Conservation (phyloP, 2,888 invertebrate species). For the Macaria liturata region DNA sequence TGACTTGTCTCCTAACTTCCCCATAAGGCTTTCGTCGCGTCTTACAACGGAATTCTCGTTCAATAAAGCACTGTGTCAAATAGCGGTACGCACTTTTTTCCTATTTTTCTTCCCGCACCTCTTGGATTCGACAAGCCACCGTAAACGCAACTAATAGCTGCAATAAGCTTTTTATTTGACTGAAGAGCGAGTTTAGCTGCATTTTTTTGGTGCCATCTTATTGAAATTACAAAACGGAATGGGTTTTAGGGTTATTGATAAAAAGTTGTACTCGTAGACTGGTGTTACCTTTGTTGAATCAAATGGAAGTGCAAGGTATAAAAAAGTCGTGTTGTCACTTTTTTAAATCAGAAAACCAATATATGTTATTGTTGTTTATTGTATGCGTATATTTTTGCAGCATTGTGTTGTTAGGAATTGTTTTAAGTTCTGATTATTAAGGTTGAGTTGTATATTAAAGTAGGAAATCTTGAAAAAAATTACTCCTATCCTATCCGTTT, state of each 20-base stretch:
- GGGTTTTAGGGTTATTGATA: constrained; percentile 7
- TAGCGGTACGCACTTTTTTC: constrained; percentile 78
- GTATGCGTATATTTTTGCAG: too few relatives aligned
- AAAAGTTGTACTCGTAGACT: constrained; percentile 14
- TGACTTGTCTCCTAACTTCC: constrained; percentile 8
- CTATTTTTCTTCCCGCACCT: constrained; percentile 48
- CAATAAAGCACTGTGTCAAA: constrained; percentile 79
- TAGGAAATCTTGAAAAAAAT: too few relatives aligned
- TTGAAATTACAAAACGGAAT: constrained; percentile 24
- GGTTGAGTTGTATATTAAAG: too few relatives aligned
- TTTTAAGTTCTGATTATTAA: too few relatives aligned
- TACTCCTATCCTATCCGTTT: too few relatives aligned
- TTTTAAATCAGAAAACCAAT: neutral
- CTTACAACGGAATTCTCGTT: constrained; percentile 66
- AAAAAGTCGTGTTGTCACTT: neutral
- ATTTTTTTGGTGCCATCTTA: constrained; percentile 20
- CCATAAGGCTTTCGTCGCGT: constrained; percentile 44
- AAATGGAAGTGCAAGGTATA: neutral
- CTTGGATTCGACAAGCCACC: constrained; percentile 58
- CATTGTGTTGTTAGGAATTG: too few relatives aligned
- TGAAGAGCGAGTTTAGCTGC: constrained; percentile 23
- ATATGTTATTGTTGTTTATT: too few relatives aligned
- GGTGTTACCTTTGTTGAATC: constrained; percentile 6
- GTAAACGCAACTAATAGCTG: constrained; percentile 36
- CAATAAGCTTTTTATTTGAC: constrained; percentile 28